A percentile compares a stretch with the other conserved stretches of the same genome.
phyloP scores from a whole-genome alignment of 2,797 vertebrate genomes.

The Eutrigla gurnardus region DNA sequence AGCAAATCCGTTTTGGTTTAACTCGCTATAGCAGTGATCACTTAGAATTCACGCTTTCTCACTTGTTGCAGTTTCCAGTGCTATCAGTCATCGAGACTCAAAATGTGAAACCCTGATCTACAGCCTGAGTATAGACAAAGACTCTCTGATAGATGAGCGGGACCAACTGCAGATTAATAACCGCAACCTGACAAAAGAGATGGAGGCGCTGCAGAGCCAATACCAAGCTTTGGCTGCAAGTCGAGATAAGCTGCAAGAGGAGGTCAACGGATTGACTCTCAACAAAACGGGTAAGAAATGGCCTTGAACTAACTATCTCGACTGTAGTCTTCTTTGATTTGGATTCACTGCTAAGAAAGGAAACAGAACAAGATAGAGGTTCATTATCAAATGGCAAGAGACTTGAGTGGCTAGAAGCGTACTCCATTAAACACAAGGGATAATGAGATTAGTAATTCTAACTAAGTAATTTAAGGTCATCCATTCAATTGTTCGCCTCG shows the following conservation, averaged over 20 bases:
- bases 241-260: conserved; percentile 27
- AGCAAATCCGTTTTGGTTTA: background rate
- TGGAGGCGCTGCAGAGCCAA: conserved; percentile 32
- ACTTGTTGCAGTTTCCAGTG: conserved; percentile 29
- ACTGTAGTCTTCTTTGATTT: background rate
- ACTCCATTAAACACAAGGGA: background rate
- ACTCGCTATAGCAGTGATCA: background rate
- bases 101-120: conserved; percentile 20
- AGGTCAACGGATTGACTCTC: background rate
- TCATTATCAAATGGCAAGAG: background rate
- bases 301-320: background rate
- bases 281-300: conserved; percentile 25
- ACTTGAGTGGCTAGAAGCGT: background rate
- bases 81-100: background rate
- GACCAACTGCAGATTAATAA: conserved; percentile 18
- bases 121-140: conserved; percentile 28
- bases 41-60: background rate
- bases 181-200: conserved; percentile 27
- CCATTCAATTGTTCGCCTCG: background rate
- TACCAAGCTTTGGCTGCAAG: conserved; percentile 1
- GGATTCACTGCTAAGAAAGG: conserved; percentile 1
- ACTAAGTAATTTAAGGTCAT: background rate
- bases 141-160: conserved; percentile 26
- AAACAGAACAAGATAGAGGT: background rate
- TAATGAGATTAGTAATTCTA: background rate